Conservation (phyloP, 2,797 vertebrate genomes). For the Macropodus opercularis region DNA sequence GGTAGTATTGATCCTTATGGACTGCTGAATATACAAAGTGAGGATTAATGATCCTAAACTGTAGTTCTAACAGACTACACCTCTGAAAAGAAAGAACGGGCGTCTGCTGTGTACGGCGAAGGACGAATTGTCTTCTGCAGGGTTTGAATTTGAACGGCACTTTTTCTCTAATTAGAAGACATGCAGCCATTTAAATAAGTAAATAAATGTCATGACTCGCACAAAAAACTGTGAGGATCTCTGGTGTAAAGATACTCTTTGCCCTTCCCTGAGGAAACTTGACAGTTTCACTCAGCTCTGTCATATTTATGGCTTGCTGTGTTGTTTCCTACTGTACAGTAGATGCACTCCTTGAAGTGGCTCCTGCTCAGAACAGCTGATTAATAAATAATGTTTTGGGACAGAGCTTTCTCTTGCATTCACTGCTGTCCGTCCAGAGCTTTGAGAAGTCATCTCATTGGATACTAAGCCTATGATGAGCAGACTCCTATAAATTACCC, state of each 20-base stretch:
- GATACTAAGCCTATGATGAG: conserved; percentile 89
- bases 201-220: too few species aligned
- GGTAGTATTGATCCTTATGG: conserved; percentile 74
- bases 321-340: conserved; percentile 89
- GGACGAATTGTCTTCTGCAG: too few species aligned
- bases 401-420: conserved; percentile 44
- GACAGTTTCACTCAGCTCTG: conserved; percentile 79
- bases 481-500: conserved; percentile 90
- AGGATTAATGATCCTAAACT: conserved; percentile 71
- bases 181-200: too few species aligned
- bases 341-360: conserved; percentile 88
- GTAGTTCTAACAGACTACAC: conserved; percentile 24
- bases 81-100: background rate
- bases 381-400: conserved; percentile 92
- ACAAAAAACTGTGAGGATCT: background rate
- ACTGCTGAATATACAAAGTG: conserved; percentile 73
- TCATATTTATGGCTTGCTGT: conserved; percentile 84
- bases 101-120: background rate
- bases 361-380: conserved; percentile 91
- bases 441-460: conserved; percentile 96
- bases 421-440: conserved; percentile 72
- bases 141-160: too few species aligned
- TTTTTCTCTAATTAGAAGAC: too few species aligned
- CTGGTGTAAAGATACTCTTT: conserved; percentile 50
- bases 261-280: conserved; percentile 84